Conservation (phyloP, 2,113 vertebrate genomes). For the Gallinago undulata region DNA sequence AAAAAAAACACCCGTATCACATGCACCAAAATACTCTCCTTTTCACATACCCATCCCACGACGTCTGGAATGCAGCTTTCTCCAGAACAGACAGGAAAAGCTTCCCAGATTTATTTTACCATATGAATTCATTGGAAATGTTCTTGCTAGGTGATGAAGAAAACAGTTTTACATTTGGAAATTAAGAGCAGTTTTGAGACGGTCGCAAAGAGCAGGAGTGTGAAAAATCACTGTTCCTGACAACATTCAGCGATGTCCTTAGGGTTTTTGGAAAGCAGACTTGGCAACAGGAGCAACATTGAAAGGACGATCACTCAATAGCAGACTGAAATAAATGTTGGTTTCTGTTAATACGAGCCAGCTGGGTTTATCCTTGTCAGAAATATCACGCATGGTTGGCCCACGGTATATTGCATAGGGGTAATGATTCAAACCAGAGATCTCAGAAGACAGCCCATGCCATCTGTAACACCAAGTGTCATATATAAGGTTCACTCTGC, state of each 20-base stretch:
- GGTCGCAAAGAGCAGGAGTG: background rate
- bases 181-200: background rate
- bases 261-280: background rate
- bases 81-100: background rate
- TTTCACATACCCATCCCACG: background rate
- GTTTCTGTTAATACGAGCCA: slow-evolving; percentile 4
- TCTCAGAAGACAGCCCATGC: background rate
- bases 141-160: background rate
- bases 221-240: background rate
- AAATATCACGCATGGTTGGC: background rate
- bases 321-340: slow-evolving; percentile 21
- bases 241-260: background rate
- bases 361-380: slow-evolving; percentile 49
- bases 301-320: slow-evolving; percentile 10
- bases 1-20: background rate
- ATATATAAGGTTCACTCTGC: background rate
- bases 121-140: background rate
- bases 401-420: background rate
- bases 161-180: background rate
- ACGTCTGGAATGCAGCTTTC: slow-evolving; percentile 16
- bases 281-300: background rate
- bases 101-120: background rate
- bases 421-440: slow-evolving; percentile 6
- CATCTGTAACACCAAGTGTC: background rate
- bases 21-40: background rate